Evolutionary conservation across 2,113 vertebrate species (phyloP), one percentile per base, ranked within the genome.

Genomic region (Ellobius talpinus): DNA sequence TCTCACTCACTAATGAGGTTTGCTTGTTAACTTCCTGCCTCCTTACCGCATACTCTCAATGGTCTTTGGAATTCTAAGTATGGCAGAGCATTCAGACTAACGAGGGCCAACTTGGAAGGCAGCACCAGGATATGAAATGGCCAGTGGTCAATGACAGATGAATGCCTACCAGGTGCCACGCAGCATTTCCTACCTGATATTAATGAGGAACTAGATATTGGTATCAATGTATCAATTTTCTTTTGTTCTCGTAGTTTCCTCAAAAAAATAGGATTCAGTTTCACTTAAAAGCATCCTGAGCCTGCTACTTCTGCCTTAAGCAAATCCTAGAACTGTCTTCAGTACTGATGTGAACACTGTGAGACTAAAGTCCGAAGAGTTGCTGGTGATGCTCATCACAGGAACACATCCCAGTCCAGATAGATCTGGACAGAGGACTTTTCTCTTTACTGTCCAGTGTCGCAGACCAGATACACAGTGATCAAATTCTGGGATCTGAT

Each of bases 201-300:
- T 87, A 70, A 70, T n/a, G 52, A 87, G 31, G 73, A 94, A 95
- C 73, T 78, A 73, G 9, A 45, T 86, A 89, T 42, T n/a, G 11
- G n/a, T 33, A 0, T 73, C 90, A 96, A 92, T 47, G 33, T 84
- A 63, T 93, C 70, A 24, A 63, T 72, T 95, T 96, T 45, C 72
- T 65, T 76, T 72, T 74, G 93, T 95, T 72, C 85, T 70, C 31
- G 68, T 36, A 63, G 47, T 78, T 91, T 50, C 89, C 36, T 77
- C 61, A 91, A 87, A 36, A 5, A 87, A 36, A 36, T 1, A 42
- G 12, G 1, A 86, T 29, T 91, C 23, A 50, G 47, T 50, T 90
- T 90, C n/a, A 50, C 4, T 90, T 65, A 90, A 50, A 24, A 84
- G 24, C 47, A 47, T 82, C 73, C 66, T 66, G 21, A 92, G 45